A percentile compares a stretch with the other conserved stretches of the same genome.
These are phyloP conservation scores for Spodoptera exigua DNA, from an alignment of 2,888 invertebrate genomes.

Conservation along the genomic window DNA sequence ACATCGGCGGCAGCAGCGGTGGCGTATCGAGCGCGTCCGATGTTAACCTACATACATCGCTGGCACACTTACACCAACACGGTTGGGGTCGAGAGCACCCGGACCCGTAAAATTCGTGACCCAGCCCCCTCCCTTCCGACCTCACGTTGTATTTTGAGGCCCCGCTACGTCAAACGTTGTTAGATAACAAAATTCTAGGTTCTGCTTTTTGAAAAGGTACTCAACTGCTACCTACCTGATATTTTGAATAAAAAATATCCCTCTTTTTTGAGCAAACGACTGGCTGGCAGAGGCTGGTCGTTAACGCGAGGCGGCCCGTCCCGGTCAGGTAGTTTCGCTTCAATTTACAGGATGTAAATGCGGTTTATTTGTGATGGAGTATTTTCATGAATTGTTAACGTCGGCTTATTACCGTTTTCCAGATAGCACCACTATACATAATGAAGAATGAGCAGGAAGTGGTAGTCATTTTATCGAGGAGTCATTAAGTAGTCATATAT, in stretches of 20 bases:
- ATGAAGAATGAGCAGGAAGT: slow-evolving; percentile 33
- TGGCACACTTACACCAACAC: slow-evolving; percentile 80
- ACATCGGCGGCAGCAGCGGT: slow-evolving; percentile 81
- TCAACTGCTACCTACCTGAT: slow-evolving; percentile 7
- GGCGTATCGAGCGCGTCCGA: slow-evolving; percentile 88
- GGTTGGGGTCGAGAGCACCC: slow-evolving; percentile 84
- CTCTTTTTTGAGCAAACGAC: background rate
- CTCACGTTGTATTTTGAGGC: slow-evolving; percentile 67
- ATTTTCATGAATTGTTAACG: slow-evolving; percentile 20
- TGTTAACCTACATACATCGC: slow-evolving; percentile 86
- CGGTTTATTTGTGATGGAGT: slow-evolving; percentile 9
- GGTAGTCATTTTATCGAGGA: slow-evolving; percentile 35
- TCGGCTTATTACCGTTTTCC: slow-evolving; percentile 22
- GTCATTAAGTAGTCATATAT: slow-evolving; percentile 34
- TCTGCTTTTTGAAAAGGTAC: slow-evolving; percentile 56
- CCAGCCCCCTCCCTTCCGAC: slow-evolving; percentile 73
- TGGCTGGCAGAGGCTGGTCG: slow-evolving; percentile 7
- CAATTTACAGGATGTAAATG: slow-evolving; percentile 27
- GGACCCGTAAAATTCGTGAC: slow-evolving; percentile 84
- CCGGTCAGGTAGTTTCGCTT: slow-evolving; percentile 2
- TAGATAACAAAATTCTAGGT: slow-evolving; percentile 71
- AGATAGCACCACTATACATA: slow-evolving; percentile 17
- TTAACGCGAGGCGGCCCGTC: slow-evolving; percentile 4
- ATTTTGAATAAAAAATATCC: too few species aligned
- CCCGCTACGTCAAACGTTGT: slow-evolving; percentile 68